These are phyloP conservation scores for Siniperca knerii DNA, from an alignment of 2,113 vertebrate species.

Conservation along the genomic window DNA sequence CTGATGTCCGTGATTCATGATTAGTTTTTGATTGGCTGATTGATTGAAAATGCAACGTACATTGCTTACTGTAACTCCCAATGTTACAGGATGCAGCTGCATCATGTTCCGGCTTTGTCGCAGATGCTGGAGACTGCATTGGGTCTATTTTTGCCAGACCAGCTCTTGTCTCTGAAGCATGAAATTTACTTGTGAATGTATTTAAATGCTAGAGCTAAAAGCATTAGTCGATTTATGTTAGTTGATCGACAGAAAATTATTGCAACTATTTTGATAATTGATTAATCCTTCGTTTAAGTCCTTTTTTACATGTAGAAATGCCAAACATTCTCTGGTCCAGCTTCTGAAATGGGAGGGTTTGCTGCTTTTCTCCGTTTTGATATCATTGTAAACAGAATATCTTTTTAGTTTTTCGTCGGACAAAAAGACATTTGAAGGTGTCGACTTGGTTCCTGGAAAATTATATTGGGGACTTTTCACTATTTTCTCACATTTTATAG, in stretches of 20 bases:
- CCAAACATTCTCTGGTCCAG: too few relatives aligned
- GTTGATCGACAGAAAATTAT: background rate
- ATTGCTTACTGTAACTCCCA: too few relatives aligned
- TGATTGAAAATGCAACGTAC: background rate
- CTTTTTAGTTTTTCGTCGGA: too few relatives aligned
- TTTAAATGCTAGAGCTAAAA: background rate
- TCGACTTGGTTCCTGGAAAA: too few relatives aligned
- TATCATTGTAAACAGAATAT: too few relatives aligned
- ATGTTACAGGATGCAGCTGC: too few relatives aligned
- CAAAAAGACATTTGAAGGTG: too few relatives aligned
- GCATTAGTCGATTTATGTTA: background rate
- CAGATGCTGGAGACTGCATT: background rate
- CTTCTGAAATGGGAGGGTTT: too few relatives aligned
- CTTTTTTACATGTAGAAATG: background rate
- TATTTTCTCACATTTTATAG: too few relatives aligned
- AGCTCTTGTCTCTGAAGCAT: background rate
- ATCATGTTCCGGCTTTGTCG: background rate
- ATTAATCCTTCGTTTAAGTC: background rate
- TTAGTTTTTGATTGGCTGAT: slow-evolving; percentile 7
- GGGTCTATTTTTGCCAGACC: background rate
- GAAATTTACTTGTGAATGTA: background rate
- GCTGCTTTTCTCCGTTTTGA: too few relatives aligned
- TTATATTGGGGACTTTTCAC: too few relatives aligned
- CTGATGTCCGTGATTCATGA: background rate
- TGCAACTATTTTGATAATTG: background rate